phyloP scores from a whole-genome alignment of 2,797 vertebrate species.

The Oceanodroma leucorhoa region DNA sequence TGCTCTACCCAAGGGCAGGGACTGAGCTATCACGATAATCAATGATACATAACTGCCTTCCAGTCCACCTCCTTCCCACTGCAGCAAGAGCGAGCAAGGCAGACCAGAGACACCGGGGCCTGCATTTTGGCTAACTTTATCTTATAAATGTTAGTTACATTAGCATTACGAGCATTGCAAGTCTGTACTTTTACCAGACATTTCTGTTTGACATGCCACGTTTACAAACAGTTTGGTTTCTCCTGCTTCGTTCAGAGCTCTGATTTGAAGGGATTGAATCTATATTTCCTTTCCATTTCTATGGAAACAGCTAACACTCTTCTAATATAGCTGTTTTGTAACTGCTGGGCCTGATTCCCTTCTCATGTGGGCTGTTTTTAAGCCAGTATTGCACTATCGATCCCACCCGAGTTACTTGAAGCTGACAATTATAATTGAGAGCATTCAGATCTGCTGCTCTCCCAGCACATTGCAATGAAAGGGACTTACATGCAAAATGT shows the following conservation, averaged over 20 bases:
- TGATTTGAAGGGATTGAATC: neutral
- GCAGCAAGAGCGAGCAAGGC: neutral
- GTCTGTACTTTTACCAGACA: neutral
- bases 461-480: neutral
- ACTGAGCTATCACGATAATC: rapidly evolving
- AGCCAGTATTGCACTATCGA: neutral
- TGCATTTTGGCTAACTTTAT: neutral
- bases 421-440: neutral
- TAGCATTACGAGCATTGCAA: neutral
- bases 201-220: neutral
- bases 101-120: rapidly evolving
- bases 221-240: conserved; percentile 36
- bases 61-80: neutral
- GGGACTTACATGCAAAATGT: neutral
- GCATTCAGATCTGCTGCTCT: neutral
- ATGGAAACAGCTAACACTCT: conserved; percentile 52
- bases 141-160: neutral
- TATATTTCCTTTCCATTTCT: conserved; percentile 50
- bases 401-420: conserved; percentile 19
- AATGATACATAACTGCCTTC: neutral
- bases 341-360: conserved; percentile 3
- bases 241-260: neutral
- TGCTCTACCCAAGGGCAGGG: neutral
- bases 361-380: conserved; percentile 33
- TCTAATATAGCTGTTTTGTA: conserved; percentile 45